These are phyloP conservation scores for Siderastrea siderea DNA, from an alignment of 92 coral and sea anemone genomes.

Conservation along the genomic window DNA sequence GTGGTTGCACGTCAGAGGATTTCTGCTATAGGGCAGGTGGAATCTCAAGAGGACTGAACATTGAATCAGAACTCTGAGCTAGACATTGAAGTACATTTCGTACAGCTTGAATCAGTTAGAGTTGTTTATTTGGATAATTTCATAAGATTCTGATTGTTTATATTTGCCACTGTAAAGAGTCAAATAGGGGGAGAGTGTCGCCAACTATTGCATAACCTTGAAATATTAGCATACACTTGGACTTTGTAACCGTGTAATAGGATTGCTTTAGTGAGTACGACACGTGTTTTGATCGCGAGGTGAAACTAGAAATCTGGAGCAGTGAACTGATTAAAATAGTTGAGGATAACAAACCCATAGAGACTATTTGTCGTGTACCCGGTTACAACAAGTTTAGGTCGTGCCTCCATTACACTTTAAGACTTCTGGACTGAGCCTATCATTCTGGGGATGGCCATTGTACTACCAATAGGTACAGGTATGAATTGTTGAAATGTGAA, in stretches of 20 bases:
- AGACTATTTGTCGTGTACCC: constrained; percentile 1
- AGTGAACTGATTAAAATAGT: no score
- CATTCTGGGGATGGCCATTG: no score
- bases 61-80: background rate
- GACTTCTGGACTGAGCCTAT: no score
- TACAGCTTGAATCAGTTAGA: background rate
- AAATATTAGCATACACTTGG: background rate
- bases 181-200: constrained; percentile 18
- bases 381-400: background rate
- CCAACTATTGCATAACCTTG: background rate
- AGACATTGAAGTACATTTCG: background rate
- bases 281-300: no score
- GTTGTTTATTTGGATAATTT: background rate
- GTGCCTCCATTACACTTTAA: no score
- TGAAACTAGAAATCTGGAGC: no score
- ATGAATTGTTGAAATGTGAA: no score
- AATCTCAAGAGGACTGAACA: background rate
- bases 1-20: background rate
- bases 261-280: no score
- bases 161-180: constrained; percentile 1
- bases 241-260: no score
- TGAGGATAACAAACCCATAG: no score
- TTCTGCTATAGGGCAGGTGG: background rate
- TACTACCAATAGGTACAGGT: no score
- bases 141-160: background rate